Evolutionary conservation across 2,797 vertebrate species (phyloP).

Genomic region (Protosalanx chinensis): DNA sequence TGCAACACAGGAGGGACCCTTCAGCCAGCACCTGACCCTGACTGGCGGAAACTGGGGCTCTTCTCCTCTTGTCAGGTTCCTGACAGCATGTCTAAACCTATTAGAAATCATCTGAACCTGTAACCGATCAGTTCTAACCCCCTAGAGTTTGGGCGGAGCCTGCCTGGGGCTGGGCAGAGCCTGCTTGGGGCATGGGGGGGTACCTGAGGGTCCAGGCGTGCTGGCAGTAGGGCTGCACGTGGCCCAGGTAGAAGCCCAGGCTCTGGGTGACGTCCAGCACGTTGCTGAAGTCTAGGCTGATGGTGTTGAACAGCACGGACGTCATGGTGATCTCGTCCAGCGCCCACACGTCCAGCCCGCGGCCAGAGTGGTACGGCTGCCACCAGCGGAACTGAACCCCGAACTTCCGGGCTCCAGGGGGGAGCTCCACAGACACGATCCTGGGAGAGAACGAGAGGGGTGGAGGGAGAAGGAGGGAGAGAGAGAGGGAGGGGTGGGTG

Average conservation of each 20-base stretch:
- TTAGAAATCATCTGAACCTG: too few relatives aligned
- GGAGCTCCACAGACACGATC: slow-evolving; percentile 94
- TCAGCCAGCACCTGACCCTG: not conserved
- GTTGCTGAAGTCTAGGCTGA: slow-evolving; percentile 96
- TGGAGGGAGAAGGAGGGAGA: not conserved
- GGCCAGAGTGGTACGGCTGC: slow-evolving; percentile 96
- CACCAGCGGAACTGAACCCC: slow-evolving; percentile 99
- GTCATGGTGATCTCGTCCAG: slow-evolving; percentile 99
- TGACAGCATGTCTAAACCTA: not conserved
- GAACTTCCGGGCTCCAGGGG: slow-evolving; percentile 86
- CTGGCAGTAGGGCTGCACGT: slow-evolving; percentile 93
- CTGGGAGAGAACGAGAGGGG: slow-evolving; percentile 57
- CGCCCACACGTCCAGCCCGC: slow-evolving; percentile 93
- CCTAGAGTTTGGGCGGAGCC: too few relatives aligned
- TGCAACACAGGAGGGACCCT: slow-evolving; percentile 54
- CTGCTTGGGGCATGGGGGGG: too few relatives aligned
- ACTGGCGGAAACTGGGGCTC: not conserved
- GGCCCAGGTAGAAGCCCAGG: slow-evolving; percentile 97
- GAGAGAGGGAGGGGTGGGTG: not conserved
- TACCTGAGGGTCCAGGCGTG: slow-evolving; percentile 98
- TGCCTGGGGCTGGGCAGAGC: too few relatives aligned
- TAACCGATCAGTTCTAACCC: not conserved
- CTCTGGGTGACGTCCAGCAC: slow-evolving; percentile 95
- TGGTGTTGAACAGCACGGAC: slow-evolving; percentile 95
- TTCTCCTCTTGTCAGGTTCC: not conserved